Evolutionary conservation across 92 coral and sea anemone species (phyloP).

Genomic region (Nematostella vectensis): DNA sequence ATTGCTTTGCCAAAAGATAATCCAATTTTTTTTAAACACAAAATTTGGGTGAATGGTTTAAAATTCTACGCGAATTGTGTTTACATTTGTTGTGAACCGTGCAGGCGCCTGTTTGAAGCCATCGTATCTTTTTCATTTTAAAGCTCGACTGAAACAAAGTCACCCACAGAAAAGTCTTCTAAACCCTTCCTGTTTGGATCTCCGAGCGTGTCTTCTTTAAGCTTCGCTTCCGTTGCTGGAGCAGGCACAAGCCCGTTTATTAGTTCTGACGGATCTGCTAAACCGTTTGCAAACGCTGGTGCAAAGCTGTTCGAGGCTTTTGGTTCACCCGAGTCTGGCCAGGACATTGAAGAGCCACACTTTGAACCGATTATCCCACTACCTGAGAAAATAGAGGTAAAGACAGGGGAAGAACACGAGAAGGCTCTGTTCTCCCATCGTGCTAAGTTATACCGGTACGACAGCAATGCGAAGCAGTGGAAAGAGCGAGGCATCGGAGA

Average conservation of each 20-base stretch:
- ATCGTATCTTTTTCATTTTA: no score
- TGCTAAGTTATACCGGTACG: conserved; percentile 76
- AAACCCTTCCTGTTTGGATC: conserved; percentile 73
- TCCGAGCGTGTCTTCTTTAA: conserved; percentile 44
- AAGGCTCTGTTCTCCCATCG: conserved; percentile 66
- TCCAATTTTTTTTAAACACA: no score
- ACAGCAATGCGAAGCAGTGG: conserved; percentile 62
- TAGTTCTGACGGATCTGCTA: not conserved
- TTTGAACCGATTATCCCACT: conserved; percentile 83
- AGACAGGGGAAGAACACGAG: conserved; percentile 91
- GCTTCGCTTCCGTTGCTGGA: conserved; percentile 53
- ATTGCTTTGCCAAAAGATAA: no score
- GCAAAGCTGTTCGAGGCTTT: conserved; percentile 24
- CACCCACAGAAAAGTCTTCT: no score
- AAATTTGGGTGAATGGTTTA: no score
- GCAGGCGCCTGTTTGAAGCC: no score
- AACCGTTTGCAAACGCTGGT: conserved; percentile 41
- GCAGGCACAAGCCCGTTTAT: conserved; percentile 12
- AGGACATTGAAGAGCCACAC: conserved; percentile 36
- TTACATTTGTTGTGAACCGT: no score
- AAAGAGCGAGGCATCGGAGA: conserved; percentile 95
- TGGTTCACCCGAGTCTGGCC: conserved; percentile 5
- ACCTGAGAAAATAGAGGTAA: conserved; percentile 64
- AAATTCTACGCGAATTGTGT: no score
- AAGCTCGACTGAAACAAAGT: no score